phyloP scores from a whole-genome alignment of 2,888 invertebrate species.

The Allygus modestus region DNA sequence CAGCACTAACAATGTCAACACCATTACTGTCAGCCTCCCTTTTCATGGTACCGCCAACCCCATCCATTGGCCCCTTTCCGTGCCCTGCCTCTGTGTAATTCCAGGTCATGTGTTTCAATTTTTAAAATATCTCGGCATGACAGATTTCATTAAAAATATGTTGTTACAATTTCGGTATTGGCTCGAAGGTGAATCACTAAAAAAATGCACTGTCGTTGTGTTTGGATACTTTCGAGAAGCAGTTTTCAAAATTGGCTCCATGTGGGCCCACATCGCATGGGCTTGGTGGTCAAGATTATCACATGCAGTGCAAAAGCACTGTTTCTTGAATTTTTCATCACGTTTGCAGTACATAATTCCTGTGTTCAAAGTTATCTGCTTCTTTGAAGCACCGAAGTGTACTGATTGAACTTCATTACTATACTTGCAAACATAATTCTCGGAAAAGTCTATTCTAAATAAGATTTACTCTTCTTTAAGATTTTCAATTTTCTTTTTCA shows the following conservation, averaged over 20 bases:
- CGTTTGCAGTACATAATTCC: neutral
- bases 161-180: neutral
- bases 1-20: no score
- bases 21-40: no score
- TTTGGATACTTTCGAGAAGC: neutral
- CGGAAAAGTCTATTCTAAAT: conserved; percentile 34
- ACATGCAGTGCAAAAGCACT: neutral
- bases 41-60: no score
- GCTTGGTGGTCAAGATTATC: conserved; percentile 13
- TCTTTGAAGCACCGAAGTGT: neutral
- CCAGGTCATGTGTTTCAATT: neutral
- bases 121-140: neutral
- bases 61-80: no score
- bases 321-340: neutral
- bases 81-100: neutral
- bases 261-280: conserved; percentile 2
- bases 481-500: conserved; percentile 14
- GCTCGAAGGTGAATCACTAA: neutral
- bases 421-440: conserved; percentile 18
- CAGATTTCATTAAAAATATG: neutral
- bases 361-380: neutral
- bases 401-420: conserved; percentile 2
- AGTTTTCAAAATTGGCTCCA: neutral
- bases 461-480: neutral
- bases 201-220: neutral